These are phyloP conservation scores for Harpagifer antarcticus DNA, from an alignment of 2,797 vertebrate species.

Conservation along the genomic window DNA sequence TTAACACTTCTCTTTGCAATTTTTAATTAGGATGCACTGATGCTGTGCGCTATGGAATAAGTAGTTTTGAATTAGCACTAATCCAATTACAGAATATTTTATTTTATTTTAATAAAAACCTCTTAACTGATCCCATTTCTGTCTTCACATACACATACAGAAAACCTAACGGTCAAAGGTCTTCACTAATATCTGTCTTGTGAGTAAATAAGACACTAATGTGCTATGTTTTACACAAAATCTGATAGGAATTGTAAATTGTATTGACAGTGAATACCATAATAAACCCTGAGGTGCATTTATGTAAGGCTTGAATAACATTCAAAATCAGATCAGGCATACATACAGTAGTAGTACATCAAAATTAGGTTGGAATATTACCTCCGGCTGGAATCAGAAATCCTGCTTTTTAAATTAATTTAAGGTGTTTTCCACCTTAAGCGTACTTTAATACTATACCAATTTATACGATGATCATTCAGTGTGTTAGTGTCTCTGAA, in stretches of 20 bases:
- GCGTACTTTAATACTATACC: neutral
- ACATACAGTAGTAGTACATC: conserved; percentile 16
- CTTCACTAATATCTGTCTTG: conserved; percentile 16
- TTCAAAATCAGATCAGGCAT: conserved; percentile 21
- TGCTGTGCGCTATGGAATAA: neutral
- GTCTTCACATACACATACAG: conserved; percentile 1
- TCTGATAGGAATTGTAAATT: conserved; percentile 24
- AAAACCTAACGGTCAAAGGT: conserved; percentile 53
- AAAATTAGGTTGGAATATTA: conserved; percentile 21
- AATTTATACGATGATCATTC: neutral
- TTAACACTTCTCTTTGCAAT: conserved; percentile 13
- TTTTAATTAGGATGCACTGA: conserved; percentile 6
- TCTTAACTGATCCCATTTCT: neutral
- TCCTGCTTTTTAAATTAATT: neutral
- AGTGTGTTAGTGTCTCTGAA: neutral
- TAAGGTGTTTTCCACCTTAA: neutral
- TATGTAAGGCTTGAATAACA: conserved; percentile 28
- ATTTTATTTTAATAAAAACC: conserved; percentile 6
- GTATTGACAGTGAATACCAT: conserved; percentile 33
- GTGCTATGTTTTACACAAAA: conserved; percentile 15
- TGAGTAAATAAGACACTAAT: conserved; percentile 22
- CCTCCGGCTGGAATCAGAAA: conserved; percentile 22
- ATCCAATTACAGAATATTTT: conserved; percentile 7
- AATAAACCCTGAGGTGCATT: conserved; percentile 33
- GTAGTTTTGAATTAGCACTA: neutral